Evolutionary conservation across 92 coral and sea anemone species (phyloP), one percentile per base, ranked within the genome.

Genomic region (Pocillopora meandrina): DNA sequence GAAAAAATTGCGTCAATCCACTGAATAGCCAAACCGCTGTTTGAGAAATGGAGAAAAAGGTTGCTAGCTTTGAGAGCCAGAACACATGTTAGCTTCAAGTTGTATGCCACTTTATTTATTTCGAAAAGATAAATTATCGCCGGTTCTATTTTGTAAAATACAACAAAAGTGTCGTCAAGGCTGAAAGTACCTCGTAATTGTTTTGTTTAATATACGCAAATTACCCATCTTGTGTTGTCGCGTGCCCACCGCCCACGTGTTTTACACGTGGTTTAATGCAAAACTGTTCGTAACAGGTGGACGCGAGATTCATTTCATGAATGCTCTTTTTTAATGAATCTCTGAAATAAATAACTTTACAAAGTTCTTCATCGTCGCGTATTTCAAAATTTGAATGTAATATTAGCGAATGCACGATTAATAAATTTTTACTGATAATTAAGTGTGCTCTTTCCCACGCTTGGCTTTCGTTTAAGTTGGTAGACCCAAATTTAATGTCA

Each of bases 161-260:
- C 61, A 15, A 78, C 61, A 78, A 62, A 12, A 3, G 52, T 12
- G 19, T 56, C 16, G n/a, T 18, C 5, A 57, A 56, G 10, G 33
- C n/a, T 12, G 6, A 56, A 20, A 62, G 56, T 34, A 10, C 13
- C 36, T 59, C 65, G 20, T 70, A 81, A 70, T 17, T 80, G 65
- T 75, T 16, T 35, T 57, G 77, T 81, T 34, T 21, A 71, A 16
- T 58, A 71, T n/a, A 62, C 85, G 75, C 70, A 65, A 71, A 61
- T 81, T 31, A 52, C n/a, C 42, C 20, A 18, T 33, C 36, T 69
- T 80, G 76, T 56, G 69, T 68, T 80, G 70, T 80, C 76, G 85
- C 77, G 77, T 71, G 80, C 79, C 72, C 80, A 73, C 86, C 61
- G 80, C 79, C 72, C 86, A 73, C 86, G 71, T 83, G 86, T 73